Evolutionary conservation across 2,888 invertebrate genomes (phyloP).

Genomic region (Rotaria macrura): DNA sequence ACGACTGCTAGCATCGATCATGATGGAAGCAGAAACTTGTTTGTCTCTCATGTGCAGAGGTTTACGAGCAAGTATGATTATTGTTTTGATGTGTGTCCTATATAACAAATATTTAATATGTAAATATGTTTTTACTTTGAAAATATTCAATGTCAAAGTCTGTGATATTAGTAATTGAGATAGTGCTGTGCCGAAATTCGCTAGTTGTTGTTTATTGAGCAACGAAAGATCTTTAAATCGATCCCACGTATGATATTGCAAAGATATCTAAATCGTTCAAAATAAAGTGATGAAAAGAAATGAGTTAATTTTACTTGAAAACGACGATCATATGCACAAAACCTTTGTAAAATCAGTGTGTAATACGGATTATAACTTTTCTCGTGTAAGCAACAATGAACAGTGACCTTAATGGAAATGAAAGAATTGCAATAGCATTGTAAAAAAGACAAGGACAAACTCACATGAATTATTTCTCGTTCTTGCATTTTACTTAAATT

Average conservation of each 20-base stretch:
- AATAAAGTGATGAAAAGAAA: background rate
- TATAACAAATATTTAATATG: too few relatives aligned
- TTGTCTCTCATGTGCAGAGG: too few relatives aligned
- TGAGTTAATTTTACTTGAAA: conserved; percentile 60
- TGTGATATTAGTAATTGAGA: background rate
- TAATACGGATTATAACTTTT: conserved; percentile 76
- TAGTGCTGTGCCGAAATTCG: conserved; percentile 57
- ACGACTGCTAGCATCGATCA: too few relatives aligned
- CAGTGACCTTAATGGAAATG: conserved; percentile 36
- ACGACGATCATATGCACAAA: conserved; percentile 70
- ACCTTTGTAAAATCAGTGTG: conserved; percentile 63
- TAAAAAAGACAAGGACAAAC: background rate
- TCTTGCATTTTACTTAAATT: conserved; percentile 69
- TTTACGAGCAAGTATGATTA: too few relatives aligned
- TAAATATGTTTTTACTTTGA: background rate
- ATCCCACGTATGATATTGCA: conserved; percentile 82
- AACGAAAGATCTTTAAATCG: conserved; percentile 68
- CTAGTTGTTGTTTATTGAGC: conserved; percentile 58
- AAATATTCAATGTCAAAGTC: background rate
- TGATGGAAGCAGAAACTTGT: too few relatives aligned
- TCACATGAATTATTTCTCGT: conserved; percentile 67
- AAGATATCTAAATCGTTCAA: conserved; percentile 60
- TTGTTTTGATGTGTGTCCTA: too few relatives aligned
- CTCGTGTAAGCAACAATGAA: conserved; percentile 58
- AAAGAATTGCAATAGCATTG: background rate